Conservation (phyloP, 2,888 invertebrate genomes). For the Pterostichus madidus region DNA sequence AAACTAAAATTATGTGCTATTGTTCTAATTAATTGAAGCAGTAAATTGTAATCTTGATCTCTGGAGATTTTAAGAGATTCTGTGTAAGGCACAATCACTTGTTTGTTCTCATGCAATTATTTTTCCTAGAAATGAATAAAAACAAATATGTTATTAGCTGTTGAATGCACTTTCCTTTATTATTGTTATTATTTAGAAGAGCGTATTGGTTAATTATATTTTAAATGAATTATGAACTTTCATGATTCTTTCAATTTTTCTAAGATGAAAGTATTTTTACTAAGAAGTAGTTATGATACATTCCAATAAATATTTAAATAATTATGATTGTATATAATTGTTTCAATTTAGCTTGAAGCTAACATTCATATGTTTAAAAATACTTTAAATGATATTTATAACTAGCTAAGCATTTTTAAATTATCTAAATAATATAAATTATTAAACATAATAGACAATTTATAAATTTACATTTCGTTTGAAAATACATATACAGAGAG, state of each 20-base stretch:
- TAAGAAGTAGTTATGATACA: too few species aligned
- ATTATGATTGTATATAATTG: too few species aligned
- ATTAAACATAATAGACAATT: too few species aligned
- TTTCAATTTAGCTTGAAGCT: not conserved
- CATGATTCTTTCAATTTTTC: too few species aligned
- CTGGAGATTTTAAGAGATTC: not conserved
- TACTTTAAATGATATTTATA: not conserved
- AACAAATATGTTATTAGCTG: not conserved
- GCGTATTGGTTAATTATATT: not conserved
- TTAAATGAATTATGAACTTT: constrained; percentile 1
- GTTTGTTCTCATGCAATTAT: constrained; percentile 5
- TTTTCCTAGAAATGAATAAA: not conserved
- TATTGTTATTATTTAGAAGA: constrained; percentile 15
- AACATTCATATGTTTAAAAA: not conserved
- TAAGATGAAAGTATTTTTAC: not conserved
- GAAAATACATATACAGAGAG: too few species aligned
- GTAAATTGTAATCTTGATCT: not conserved
- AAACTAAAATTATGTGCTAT: not conserved
- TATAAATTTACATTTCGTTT: too few species aligned
- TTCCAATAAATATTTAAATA: too few species aligned
- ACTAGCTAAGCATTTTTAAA: too few species aligned
- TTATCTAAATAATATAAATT: too few species aligned
- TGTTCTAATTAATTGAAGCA: constrained; percentile 8
- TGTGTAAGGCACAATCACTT: not conserved
- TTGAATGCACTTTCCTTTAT: constrained; percentile 5